Base-by-base conservation (phyloP, 2,888 invertebrate genomes). In the Lithophane ornitopus region DNA sequence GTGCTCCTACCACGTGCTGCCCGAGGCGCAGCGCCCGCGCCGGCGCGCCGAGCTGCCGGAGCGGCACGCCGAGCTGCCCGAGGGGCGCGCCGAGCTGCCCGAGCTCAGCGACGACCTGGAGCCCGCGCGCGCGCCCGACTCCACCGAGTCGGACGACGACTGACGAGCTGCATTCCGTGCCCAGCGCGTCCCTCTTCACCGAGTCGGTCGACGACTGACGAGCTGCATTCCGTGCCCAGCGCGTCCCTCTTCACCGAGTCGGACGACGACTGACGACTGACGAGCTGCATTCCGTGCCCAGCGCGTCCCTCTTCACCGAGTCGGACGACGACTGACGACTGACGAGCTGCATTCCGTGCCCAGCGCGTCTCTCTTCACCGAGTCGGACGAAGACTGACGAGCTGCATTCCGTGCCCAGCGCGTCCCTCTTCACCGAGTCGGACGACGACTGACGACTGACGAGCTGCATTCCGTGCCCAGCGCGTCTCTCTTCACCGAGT, bases 1-100 rank as follows among this genome's bases (percentile, higher is more conserved):
- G 1, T 59, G 59, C 59, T 19, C 19, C 1, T 19, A 34, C 89
- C 92, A 89, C 85, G 87, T 89, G 89, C 90, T 92, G 90, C 92
- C 92, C 52, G 92, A 92, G 90, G 89, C 91, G 87, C 92, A 89
- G 97, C 89, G 97, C 97, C 77, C 22, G 52, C 44, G 39, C 39
- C 44, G 7, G 22, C n/a, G 19, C 62, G 70, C 22, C 59, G 44
- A 28, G 44, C 41, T 4, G 41, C 34, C 34, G 1, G 34, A 34
- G 34, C 34, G 34, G 34, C 34, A 3, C 34, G 34, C 3, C 85
- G 87, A 89, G 88, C 90, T 92, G 90, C 92, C 92, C 52, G 92
- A 92, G 90, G 89, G 3, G 22, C 19, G 19, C 62, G 70, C 22
- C 69, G 44, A 28, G 44, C 41, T 4, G 41, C 34, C 34, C 6